These are phyloP conservation scores for Clamator glandarius DNA, from an alignment of 2,797 vertebrate species.

Conservation along the genomic window DNA sequence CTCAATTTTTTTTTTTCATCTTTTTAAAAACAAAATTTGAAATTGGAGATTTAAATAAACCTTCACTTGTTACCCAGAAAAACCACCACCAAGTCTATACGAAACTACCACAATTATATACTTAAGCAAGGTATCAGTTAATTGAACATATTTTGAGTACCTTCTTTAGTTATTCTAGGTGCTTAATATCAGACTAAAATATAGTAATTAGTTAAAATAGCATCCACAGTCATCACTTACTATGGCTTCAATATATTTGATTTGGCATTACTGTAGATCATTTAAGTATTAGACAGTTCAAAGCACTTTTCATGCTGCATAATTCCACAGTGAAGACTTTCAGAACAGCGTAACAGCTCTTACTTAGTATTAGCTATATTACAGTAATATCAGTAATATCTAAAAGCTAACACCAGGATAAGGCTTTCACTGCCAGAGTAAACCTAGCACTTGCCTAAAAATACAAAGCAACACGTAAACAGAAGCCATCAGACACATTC, in stretches of 20 bases:
- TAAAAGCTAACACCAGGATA: not conserved
- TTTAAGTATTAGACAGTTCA: not conserved
- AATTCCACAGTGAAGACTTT: not conserved
- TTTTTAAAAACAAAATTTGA: not conserved
- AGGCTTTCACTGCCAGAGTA: not conserved
- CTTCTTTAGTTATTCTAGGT: not conserved
- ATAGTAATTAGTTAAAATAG: not conserved
- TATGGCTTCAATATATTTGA: not conserved
- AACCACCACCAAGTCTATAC: not conserved
- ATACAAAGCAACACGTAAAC: not conserved
- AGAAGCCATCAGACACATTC: not conserved
- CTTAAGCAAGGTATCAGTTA: not conserved
- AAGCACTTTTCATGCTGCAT: not conserved
- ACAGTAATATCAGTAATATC: not conserved
- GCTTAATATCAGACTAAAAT: not conserved
- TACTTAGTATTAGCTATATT: not conserved
- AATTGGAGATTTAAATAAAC: not conserved
- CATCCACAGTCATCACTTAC: not conserved
- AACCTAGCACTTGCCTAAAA: not conserved
- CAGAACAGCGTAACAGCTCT: not conserved
- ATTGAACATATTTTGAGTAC: not conserved
- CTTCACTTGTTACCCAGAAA: not conserved
- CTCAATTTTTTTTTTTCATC: not conserved
- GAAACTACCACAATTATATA: not conserved
- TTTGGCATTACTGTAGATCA: not conserved